phyloP scores from a whole-genome alignment of 64 coral and sea anemone genomes.

The Dendrophyllia cribrosa region DNA sequence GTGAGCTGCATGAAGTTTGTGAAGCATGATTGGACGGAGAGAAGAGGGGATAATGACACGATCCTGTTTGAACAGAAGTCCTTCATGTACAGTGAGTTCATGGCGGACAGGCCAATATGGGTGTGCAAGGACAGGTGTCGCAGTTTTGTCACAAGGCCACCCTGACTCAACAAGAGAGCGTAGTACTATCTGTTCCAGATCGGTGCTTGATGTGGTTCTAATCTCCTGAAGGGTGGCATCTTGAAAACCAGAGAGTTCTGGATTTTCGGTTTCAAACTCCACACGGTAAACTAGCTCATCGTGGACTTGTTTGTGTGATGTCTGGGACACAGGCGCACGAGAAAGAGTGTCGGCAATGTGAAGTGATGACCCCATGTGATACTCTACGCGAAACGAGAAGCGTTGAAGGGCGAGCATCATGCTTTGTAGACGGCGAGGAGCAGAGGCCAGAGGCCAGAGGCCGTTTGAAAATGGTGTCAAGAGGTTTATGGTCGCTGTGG shows the following conservation, averaged over 20 bases:
- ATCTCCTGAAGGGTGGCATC: conserved; percentile 55
- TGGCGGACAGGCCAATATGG: conserved; percentile 56
- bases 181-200: conserved; percentile 33
- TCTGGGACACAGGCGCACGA: conserved; percentile 6
- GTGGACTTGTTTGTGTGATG: conserved; percentile 23
- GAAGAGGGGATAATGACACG: conserved; percentile 62
- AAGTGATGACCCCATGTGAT: background rate
- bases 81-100: conserved; percentile 66
- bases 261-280: conserved; percentile 6
- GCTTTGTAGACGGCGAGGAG: conserved; percentile 36
- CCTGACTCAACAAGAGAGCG: conserved; percentile 34
- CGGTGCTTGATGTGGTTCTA: conserved; percentile 18
- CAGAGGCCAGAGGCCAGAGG: no score
- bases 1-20: conserved; percentile 69
- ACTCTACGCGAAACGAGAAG: conserved; percentile 9
- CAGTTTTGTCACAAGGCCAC: conserved; percentile 22
- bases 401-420: conserved; percentile 43
- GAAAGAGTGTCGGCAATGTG: conserved; percentile 27
- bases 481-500: no score
- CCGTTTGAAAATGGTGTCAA: no score
- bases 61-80: conserved; percentile 75
- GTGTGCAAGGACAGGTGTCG: conserved; percentile 6
- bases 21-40: conserved; percentile 36
- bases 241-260: conserved; percentile 47
- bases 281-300: conserved; percentile 24